Base-by-base conservation (phyloP, 2,888 invertebrate genomes). In the Tolmerus cingulatus region DNA sequence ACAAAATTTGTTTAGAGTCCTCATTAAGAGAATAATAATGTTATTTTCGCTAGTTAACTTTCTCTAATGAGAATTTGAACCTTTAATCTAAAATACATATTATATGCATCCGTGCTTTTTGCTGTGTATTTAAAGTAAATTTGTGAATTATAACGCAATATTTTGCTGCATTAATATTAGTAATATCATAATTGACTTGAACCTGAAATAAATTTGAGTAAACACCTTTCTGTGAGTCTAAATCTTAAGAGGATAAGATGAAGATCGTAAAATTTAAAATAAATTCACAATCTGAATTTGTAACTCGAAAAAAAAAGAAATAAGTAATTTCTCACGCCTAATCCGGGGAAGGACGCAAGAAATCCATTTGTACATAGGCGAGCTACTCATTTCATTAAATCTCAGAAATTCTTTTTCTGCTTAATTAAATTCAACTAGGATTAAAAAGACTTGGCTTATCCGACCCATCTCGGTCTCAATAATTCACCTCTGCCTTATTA, bases 371-470 rank as follows among this genome's bases (percentile, higher is more conserved):
- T 74, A 74, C 85, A 40, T 74, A 85, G 74, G 43, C 43, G 43
- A 34, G n/a, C 66, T 74, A 85, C 30, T 79, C 30, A 79, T 43
- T 85, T 85, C 74, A 85, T 85, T 85, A 85, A 85, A 85, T 85
- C 85, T 12, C 43, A 46, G 84, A 74, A 74, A 85, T 43, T 85
- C 40, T 85, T 85, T 84, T 85, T 85, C 74, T 46, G 85, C 85
- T 85, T 85, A 85, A 85, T 85, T 85, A 85, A 85, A 85, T 66
- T 74, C 34, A 74, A 66, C 85, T 66, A 46, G 85, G 85, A 85
- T 85, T 85, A 85, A 74, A 85, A 74, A 74, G 85, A 46, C 74
- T 74, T 27, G 16, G 74, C 34, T 85, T 85, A 85, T 85, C 74
- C 74, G 66, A 23, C 14, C 74, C 57, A 74, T 74, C 46, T 46